A percentile compares a stretch with the other conserved stretches of the same genome.
These are phyloP conservation scores for Zaprionus gabonicus DNA, from an alignment of 1,140 invertebrate species.

Conservation along the genomic window DNA sequence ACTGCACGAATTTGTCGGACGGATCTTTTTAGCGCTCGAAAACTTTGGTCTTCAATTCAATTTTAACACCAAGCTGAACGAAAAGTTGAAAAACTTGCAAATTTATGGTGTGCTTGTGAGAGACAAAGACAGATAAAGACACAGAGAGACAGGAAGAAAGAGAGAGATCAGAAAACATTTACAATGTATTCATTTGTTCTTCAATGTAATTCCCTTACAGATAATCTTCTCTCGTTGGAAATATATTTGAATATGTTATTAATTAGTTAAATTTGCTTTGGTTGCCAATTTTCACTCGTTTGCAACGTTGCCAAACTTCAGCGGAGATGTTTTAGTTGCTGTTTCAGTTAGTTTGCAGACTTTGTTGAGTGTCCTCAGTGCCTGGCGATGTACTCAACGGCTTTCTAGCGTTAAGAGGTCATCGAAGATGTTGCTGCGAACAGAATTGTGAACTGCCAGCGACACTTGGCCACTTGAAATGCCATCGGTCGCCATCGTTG, in stretches of 20 bases:
- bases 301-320: slow-evolving; percentile 17
- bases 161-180: background rate
- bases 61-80: background rate
- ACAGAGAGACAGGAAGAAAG: background rate
- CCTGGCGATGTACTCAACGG: background rate
- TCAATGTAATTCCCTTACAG: background rate
- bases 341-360: background rate
- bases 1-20: background rate
- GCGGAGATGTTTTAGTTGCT: slow-evolving; percentile 6
- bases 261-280: background rate
- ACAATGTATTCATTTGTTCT: background rate
- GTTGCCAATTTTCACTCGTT: slow-evolving; percentile 15
- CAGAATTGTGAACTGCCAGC: background rate
- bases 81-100: slow-evolving; percentile 7
- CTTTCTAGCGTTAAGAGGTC: slow-evolving; percentile 29
- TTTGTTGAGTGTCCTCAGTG: background rate
- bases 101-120: background rate
- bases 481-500: slow-evolving; percentile 1
- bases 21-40: background rate
- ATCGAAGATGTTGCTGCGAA: slow-evolving; percentile 23
- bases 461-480: slow-evolving; percentile 28
- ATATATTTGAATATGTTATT: background rate
- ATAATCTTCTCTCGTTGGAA: background rate
- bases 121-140: background rate
- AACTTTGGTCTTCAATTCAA: slow-evolving; percentile 12